phyloP scores from a whole-genome alignment of 2,113 vertebrate species.

The Tonatia bakeri region DNA sequence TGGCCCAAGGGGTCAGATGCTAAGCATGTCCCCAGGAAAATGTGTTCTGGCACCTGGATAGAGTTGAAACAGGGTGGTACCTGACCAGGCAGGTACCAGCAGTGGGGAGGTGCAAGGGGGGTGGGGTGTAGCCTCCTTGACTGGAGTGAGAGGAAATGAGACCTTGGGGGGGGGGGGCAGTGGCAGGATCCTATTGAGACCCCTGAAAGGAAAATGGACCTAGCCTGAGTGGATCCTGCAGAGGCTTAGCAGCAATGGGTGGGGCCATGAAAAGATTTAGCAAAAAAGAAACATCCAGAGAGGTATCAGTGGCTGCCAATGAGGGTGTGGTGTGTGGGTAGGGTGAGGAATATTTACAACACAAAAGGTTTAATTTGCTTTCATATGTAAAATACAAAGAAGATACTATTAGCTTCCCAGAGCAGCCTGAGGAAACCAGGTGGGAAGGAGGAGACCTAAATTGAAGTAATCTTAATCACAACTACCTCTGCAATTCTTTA shows the following conservation, averaged over 20 bases:
- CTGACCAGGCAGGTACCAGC: neutral
- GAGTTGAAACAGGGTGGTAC: too few relatives aligned
- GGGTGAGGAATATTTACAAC: neutral
- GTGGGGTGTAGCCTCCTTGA: too few relatives aligned
- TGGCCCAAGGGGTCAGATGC: neutral
- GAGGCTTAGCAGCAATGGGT: neutral
- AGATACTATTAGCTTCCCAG: too few relatives aligned
- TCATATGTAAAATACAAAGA: slow-evolving; percentile 8
- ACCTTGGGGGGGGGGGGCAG: neutral
- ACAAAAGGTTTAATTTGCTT: neutral
- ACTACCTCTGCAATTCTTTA: neutral
- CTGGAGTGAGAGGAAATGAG: neutral
- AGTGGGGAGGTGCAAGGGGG: neutral
- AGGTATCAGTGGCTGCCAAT: neutral
- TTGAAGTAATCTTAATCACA: neutral
- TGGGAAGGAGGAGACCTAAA: neutral
- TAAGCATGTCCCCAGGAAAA: neutral
- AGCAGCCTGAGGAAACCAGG: neutral
- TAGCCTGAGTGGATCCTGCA: rapidly evolving
- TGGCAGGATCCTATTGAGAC: neutral
- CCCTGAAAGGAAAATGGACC: neutral
- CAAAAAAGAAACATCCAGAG: neutral
- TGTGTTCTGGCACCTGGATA: neutral
- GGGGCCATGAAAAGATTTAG: neutral
- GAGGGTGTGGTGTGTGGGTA: neutral